Evolutionary conservation across 2,797 vertebrate genomes (phyloP).

Genomic region (Simalia tracyae): DNA sequence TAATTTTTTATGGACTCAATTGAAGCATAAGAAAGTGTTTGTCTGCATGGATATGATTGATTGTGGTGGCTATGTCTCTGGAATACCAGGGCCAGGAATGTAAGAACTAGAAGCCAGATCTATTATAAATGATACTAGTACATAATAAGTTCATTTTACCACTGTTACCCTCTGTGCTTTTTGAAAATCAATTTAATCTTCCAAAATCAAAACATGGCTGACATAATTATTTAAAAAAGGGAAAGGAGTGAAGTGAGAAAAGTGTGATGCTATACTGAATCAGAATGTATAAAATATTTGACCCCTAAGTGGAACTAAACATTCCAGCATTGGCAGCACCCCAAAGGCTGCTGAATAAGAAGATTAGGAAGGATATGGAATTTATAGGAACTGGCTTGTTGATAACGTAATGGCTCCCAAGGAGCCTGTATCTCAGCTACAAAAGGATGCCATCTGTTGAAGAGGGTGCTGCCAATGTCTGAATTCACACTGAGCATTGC

Average conservation of each 20-base stretch:
- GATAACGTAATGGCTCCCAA: slow-evolving; percentile 57
- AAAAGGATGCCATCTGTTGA: slow-evolving; percentile 62
- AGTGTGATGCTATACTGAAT: slow-evolving; percentile 15
- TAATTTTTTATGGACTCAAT: not conserved
- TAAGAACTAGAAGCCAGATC: not conserved
- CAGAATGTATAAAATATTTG: slow-evolving; percentile 45
- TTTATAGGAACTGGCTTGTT: slow-evolving; percentile 56
- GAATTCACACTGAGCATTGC: slow-evolving; percentile 41
- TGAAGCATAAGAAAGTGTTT: not conserved
- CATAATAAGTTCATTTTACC: not conserved
- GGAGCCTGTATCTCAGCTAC: slow-evolving; percentile 59
- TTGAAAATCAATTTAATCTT: slow-evolving; percentile 39
- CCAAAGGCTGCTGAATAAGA: slow-evolving; percentile 51
- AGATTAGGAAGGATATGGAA: slow-evolving; percentile 54
- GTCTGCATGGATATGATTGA: not conserved
- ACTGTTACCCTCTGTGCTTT: not conserved
- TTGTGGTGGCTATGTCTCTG: not conserved
- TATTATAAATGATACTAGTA: not conserved
- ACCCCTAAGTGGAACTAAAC: slow-evolving; percentile 43
- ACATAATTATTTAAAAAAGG: not conserved
- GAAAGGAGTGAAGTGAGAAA: slow-evolving; percentile 39
- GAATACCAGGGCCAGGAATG: no score
- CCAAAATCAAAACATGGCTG: slow-evolving; percentile 15
- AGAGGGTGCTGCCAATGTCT: slow-evolving; percentile 53
- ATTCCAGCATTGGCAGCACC: slow-evolving; percentile 48